These are phyloP conservation scores for Drosophila paramelanica DNA, from an alignment of 2,888 invertebrate genomes.

Conservation along the genomic window DNA sequence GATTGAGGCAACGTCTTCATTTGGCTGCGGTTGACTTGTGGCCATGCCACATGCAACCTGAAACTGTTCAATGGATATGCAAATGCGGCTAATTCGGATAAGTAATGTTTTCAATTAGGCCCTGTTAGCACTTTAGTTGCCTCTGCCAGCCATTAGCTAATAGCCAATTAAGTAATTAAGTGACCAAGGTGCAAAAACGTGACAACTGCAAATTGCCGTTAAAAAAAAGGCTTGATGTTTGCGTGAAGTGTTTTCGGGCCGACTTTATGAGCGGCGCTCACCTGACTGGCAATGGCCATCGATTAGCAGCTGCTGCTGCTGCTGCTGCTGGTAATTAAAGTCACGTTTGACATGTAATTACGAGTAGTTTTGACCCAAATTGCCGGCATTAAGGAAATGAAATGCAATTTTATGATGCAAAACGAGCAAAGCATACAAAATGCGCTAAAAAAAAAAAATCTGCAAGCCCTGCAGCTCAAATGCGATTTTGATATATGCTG, in stretches of 20 bases:
- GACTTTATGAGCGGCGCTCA: conserved; percentile 24
- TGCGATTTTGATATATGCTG: conserved; percentile 71
- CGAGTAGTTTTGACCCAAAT: conserved; percentile 66
- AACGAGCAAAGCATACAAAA: conserved; percentile 21
- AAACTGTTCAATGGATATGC: conserved; percentile 18
- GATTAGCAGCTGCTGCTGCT: conserved; percentile 52
- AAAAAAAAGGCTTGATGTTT: conserved; percentile 32
- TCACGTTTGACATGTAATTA: conserved; percentile 63
- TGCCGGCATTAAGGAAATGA: conserved; percentile 69
- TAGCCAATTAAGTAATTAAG: conserved; percentile 76
- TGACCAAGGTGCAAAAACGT: conserved; percentile 51
- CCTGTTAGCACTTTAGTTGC: conserved; percentile 9
- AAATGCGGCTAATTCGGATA: conserved; percentile 26
- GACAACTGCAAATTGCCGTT: conserved; percentile 55
- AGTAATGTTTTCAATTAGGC: conserved; percentile 24
- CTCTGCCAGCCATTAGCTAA: conserved; percentile 60
- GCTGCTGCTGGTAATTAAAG: conserved; percentile 57
- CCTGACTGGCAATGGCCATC: conserved; percentile 47
- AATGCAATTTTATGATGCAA: conserved; percentile 59
- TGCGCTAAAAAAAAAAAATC: conserved; percentile 10
- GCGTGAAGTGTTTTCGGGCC: conserved; percentile 44
- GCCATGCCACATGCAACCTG: neutral
- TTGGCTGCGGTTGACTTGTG: neutral
- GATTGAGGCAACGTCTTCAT: neutral
- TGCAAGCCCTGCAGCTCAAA: conserved; percentile 46